A percentile compares a stretch with the other conserved stretches of the same genome.
Conservation (phyloP, 2,113 vertebrate genomes). For the Eolophus roseicapilla region DNA sequence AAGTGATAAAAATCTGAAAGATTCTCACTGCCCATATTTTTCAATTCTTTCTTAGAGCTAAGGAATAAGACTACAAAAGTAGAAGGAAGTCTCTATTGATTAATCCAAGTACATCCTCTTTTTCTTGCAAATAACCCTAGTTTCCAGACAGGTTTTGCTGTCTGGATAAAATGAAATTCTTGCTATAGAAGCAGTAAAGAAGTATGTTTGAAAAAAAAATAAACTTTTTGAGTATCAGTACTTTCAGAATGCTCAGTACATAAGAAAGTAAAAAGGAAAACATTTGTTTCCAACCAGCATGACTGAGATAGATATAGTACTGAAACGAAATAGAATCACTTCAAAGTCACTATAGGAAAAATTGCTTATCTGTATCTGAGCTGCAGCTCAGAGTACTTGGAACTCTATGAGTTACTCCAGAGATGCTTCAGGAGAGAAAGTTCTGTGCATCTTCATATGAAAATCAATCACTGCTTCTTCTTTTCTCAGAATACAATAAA, state of each 20-base stretch:
- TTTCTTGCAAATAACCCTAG: not conserved
- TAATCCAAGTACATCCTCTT: not conserved
- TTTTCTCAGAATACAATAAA: not conserved
- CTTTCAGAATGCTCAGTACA: not conserved
- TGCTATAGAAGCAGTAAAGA: not conserved
- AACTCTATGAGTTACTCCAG: not conserved
- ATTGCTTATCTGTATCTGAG: not conserved
- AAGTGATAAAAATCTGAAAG: not conserved
- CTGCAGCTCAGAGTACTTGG: not conserved
- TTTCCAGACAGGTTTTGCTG: not conserved
- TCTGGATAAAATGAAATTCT: not conserved
- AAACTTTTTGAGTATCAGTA: not conserved
- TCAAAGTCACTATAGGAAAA: not conserved
- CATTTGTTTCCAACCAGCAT: not conserved
- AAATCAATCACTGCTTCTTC: not conserved
- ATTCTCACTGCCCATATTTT: not conserved
- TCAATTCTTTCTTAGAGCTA: not conserved
- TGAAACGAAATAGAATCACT: not conserved
- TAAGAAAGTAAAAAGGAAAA: not conserved
- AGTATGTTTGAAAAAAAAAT: not conserved
- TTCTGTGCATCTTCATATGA: not conserved
- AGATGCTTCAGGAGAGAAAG: not conserved
- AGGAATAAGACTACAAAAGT: not conserved
- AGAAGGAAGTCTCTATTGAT: not conserved
- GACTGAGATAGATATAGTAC: not conserved